Evolutionary conservation across 2,888 invertebrate species (phyloP), one percentile per base, ranked within the genome.

Genomic region (Axea sp.): DNA sequence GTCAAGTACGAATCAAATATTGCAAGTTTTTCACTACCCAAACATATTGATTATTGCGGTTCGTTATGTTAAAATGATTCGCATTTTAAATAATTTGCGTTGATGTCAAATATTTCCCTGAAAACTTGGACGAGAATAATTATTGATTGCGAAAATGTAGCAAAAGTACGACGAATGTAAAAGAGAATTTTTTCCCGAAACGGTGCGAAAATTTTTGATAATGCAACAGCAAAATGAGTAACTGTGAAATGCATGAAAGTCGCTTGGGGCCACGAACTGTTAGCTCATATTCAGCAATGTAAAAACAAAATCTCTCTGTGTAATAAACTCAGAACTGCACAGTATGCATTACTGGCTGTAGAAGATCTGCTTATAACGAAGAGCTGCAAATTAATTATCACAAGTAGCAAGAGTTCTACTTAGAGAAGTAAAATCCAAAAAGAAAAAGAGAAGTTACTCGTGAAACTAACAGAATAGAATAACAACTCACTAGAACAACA

Each of bases 301-400:
- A 41, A 51, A 62, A 51, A 51, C 6, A n/a, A 49, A 39, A 60
- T 35, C 17, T 26, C 17, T 43, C 8, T 15, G 39, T 14, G 28
- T 17, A 59, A 60, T 30, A 45, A 60, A 55, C 49, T 60, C 26
- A 24, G 43, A 69, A 60, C 45, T 53, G 45, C 62, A 33, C 15
- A 49, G 64, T 57, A 62, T 8, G 57, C 49, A 57, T 57, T 65
- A 43, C 65, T 51, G 65, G 31, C 39, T 68, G 11, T 55, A 14
- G 53, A 55, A 73, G 53, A 64, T 57, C 51, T 62, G 45, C 68
- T 62, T 55, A 45, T 68, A 67, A 53, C 37, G 60, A 49, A 55
- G 35, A 68, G 68, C 37, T 49, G 12, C 17, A 43, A 73, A 73
- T 73, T 73, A 62, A 73, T 73, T 73, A 73, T 73, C 64, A 37